phyloP scores from a whole-genome alignment of 2,888 invertebrate species.

The Agrilus cyanescens region DNA sequence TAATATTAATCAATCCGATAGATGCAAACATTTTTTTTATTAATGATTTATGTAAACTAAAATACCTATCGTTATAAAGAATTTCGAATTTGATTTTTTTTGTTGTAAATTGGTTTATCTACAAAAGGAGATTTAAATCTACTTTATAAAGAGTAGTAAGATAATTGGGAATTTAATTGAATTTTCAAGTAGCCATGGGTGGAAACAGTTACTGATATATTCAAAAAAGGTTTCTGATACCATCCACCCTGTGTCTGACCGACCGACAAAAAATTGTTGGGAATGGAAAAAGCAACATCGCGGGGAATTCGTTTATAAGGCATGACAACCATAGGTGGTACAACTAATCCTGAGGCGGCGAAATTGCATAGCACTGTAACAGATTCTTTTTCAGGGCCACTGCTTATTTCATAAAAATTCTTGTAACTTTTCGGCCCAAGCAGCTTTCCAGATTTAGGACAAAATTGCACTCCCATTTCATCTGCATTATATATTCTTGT shows the following conservation, averaged over 20 bases:
- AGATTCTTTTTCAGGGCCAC: conserved; percentile 10
- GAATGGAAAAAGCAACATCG: conserved; percentile 14
- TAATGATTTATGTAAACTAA: too few species aligned
- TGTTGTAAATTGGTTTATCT: too few species aligned
- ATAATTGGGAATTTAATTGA: neutral
- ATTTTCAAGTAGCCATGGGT: neutral
- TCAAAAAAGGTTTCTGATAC: conserved; percentile 5
- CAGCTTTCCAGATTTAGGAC: conserved; percentile 16
- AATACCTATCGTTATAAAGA: too few species aligned
- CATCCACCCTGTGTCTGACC: conserved; percentile 16
- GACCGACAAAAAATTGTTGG: conserved; percentile 16
- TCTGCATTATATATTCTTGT: conserved; percentile 16
- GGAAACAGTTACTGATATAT: conserved; percentile 1
- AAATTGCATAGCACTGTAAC: conserved; percentile 17
- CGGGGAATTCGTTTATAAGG: conserved; percentile 19
- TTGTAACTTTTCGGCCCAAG: conserved; percentile 9
- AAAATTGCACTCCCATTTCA: conserved; percentile 16
- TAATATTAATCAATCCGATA: too few species aligned
- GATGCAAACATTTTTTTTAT: too few species aligned
- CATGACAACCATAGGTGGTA: conserved; percentile 18
- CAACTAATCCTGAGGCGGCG: conserved; percentile 12
- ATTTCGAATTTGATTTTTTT: too few species aligned
- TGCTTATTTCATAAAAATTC: conserved; percentile 10
- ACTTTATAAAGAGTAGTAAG: too few species aligned
- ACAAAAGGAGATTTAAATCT: too few species aligned